Conservation (phyloP, 2,888 invertebrate species). For the Stenodema calcarata region DNA sequence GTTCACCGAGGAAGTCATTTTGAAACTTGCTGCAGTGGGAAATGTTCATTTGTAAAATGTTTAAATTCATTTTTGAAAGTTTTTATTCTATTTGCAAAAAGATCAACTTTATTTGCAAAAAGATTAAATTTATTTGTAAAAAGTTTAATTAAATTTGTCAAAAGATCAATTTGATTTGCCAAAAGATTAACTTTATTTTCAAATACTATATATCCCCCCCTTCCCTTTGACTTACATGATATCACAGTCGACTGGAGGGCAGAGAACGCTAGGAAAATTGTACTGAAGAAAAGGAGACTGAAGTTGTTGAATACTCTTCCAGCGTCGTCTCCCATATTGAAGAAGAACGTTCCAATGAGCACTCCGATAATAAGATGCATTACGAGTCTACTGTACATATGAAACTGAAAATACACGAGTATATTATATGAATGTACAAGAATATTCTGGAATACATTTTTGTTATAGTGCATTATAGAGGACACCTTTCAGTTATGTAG, state of each 20-base stretch:
- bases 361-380: constrained; percentile 83
- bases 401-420: constrained; percentile 64
- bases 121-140: too few species aligned
- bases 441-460: not conserved
- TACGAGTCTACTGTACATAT: constrained; percentile 77
- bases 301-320: constrained; percentile 82
- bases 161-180: too few species aligned
- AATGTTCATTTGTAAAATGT: too few species aligned
- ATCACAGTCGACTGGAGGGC: constrained; percentile 89
- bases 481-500: too few species aligned
- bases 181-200: too few species aligned
- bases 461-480: not conserved
- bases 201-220: too few species aligned
- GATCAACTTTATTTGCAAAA: too few species aligned
- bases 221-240: constrained; percentile 89
- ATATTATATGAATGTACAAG: not conserved
- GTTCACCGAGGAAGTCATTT: too few species aligned
- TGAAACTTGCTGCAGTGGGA: too few species aligned
- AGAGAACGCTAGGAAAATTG: constrained; percentile 94
- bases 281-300: constrained; percentile 87
- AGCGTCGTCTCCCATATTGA: constrained; percentile 86
- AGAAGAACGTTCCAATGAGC: constrained; percentile 82
- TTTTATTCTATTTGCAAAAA: too few species aligned
- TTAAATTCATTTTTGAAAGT: too few species aligned
- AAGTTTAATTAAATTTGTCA: too few species aligned